A percentile compares a stretch with the other conserved stretches of the same genome.
phyloP scores from a whole-genome alignment of 2,888 invertebrate species.

The Lasioglossum villosulum region DNA sequence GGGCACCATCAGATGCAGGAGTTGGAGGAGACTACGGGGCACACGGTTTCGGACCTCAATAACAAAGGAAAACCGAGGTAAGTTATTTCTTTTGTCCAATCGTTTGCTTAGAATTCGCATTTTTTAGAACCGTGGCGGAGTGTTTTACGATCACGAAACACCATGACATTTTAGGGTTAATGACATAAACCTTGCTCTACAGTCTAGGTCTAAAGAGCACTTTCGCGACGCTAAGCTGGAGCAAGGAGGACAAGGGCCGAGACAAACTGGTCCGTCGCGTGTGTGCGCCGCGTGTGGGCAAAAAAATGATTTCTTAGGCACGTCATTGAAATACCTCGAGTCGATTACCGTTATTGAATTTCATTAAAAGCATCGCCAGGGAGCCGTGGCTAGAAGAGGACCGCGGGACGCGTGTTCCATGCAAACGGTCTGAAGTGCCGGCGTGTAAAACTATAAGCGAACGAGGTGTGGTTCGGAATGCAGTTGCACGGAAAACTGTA shows the following conservation, averaged over 20 bases:
- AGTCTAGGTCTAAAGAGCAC: conserved; percentile 38
- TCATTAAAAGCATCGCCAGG: conserved; percentile 60
- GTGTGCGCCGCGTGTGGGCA: conserved; percentile 12
- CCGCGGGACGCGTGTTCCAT: conserved; percentile 46
- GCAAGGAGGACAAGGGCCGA: conserved; percentile 63
- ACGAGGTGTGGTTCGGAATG: conserved; percentile 78
- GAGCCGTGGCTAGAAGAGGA: conserved; percentile 34
- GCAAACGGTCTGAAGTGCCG: conserved; percentile 64
- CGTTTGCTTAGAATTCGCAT: neutral
- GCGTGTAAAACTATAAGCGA: conserved; percentile 63
- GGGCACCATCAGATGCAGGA: conserved; percentile 70
- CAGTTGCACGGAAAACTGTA: conserved; percentile 64
- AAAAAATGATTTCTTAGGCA: conserved; percentile 51
- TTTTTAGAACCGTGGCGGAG: too few species aligned
- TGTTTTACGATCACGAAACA: neutral
- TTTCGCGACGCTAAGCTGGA: conserved; percentile 27
- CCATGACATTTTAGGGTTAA: neutral
- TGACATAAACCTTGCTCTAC: conserved; percentile 55
- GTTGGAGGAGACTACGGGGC: conserved; percentile 66
- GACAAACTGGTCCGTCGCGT: conserved; percentile 69
- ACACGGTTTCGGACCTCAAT: conserved; percentile 69
- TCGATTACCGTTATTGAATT: conserved; percentile 76
- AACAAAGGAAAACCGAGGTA: conserved; percentile 76
- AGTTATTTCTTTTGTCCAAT: conserved; percentile 17
- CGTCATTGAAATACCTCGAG: conserved; percentile 66